These are phyloP conservation scores for Orthosia incerta DNA, from an alignment of 2,888 invertebrate species.

Conservation along the genomic window DNA sequence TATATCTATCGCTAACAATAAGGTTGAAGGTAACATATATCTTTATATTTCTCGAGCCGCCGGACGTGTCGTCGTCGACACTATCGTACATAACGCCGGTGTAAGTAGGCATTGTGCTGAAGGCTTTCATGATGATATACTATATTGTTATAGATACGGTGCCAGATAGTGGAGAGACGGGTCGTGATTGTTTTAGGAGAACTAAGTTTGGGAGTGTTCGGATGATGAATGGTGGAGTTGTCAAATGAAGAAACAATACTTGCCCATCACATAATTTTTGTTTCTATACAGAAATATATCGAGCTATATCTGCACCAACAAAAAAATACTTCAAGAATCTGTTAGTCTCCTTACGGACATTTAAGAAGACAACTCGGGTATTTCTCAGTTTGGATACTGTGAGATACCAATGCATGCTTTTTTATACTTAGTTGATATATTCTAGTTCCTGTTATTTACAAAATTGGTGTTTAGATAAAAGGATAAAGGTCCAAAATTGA, in stretches of 20 bases:
- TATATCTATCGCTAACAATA: conserved; percentile 41
- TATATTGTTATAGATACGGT: conserved; percentile 16
- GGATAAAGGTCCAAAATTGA: too few relatives aligned
- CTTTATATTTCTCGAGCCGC: conserved; percentile 47
- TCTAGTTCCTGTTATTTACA: too few relatives aligned
- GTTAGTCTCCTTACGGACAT: background rate
- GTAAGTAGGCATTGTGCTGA: conserved; percentile 42
- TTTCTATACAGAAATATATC: too few relatives aligned
- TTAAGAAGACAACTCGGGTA: too few relatives aligned
- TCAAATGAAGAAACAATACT: background rate
- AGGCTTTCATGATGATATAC: conserved; percentile 43
- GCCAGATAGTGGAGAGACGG: conserved; percentile 9
- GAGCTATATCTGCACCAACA: background rate
- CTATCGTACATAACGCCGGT: conserved; percentile 45
- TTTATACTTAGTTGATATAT: too few relatives aligned
- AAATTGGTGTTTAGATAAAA: too few relatives aligned
- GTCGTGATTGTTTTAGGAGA: conserved; percentile 36
- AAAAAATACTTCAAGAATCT: background rate
- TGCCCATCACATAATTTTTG: background rate
- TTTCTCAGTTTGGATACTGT: too few relatives aligned
- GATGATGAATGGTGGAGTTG: background rate
- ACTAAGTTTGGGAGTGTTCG: conserved; percentile 18
- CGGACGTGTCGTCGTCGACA: conserved; percentile 50
- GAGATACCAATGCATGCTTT: too few relatives aligned
- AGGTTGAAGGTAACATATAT: conserved; percentile 37